Evolutionary conservation across 2,113 vertebrate genomes (phyloP).

Genomic region (Neofelis nebulosa): DNA sequence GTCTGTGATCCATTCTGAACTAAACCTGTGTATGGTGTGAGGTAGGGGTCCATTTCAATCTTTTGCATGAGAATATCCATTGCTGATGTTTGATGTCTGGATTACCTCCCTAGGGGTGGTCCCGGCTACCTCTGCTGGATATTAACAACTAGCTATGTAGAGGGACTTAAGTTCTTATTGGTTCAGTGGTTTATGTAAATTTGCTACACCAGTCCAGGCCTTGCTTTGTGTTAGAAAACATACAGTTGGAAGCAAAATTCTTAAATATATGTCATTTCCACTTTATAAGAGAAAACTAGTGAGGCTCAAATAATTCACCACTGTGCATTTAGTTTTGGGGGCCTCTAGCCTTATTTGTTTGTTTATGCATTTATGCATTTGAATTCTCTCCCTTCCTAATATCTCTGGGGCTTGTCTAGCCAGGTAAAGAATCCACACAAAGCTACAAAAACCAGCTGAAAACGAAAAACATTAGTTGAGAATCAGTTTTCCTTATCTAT

Average conservation of each 20-base stretch:
- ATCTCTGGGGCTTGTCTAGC: background rate
- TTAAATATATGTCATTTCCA: background rate
- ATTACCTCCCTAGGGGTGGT: background rate
- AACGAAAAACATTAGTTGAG: background rate
- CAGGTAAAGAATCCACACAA: background rate
- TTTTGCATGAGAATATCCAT: background rate
- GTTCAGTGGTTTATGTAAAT: background rate
- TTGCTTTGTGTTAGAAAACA: background rate
- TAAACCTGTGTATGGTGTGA: background rate
- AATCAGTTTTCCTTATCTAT: background rate
- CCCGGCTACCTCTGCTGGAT: background rate
- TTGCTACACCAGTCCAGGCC: background rate
- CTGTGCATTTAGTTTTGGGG: background rate
- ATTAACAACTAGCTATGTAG: rapidly evolving
- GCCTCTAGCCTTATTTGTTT: background rate
- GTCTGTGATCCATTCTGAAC: background rate
- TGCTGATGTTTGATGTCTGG: background rate
- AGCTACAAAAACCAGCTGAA: background rate
- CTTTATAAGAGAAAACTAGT: background rate
- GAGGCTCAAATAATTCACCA: background rate
- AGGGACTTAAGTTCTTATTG: background rate
- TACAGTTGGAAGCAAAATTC: background rate
- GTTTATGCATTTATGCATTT: background rate
- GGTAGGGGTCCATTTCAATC: background rate
- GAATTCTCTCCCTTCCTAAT: background rate